Conservation (phyloP, 2,888 invertebrate species). For the Phaedon cochleariae region DNA sequence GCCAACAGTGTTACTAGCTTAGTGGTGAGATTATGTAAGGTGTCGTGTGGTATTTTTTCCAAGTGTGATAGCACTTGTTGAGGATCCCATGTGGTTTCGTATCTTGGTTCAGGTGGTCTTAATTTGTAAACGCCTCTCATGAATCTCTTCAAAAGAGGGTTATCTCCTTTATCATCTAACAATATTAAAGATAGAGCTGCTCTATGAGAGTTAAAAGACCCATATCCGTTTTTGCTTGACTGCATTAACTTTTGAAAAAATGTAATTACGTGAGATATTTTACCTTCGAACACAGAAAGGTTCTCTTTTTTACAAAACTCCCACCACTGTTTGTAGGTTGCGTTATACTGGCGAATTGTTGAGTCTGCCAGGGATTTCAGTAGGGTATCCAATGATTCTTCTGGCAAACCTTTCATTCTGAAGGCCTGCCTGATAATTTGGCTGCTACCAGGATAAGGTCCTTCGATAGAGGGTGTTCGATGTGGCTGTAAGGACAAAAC, state of each 20-base stretch:
- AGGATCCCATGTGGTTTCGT: conserved; percentile 26
- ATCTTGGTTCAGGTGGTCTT: conserved; percentile 20
- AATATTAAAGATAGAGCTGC: conserved; percentile 17
- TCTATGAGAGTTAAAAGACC: conserved; percentile 23
- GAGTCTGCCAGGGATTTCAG: neutral
- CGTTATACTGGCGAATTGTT: conserved; percentile 3
- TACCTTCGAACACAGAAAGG: neutral
- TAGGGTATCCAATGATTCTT: neutral
- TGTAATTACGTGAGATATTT: neutral
- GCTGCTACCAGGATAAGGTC: conserved; percentile 20
- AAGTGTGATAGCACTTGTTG: conserved; percentile 6
- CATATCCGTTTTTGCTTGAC: conserved; percentile 13
- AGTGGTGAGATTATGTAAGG: neutral
- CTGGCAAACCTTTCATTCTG: conserved; percentile 5
- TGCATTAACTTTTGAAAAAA: conserved; percentile 1
- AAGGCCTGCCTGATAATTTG: conserved; percentile 18
- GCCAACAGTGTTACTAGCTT: conserved; percentile 22
- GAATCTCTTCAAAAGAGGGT: conserved; percentile 21
- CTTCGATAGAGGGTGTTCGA: conserved; percentile 21
- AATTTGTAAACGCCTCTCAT: conserved; percentile 20
- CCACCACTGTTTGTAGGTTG: conserved; percentile 13
- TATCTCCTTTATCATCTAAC: neutral
- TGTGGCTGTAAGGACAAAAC: conserved; percentile 20
- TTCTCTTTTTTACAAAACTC: conserved; percentile 30
- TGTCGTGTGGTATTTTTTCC: neutral